These are phyloP conservation scores for Camelus bactrianus DNA, from an alignment of 2,113 vertebrate genomes.

Conservation along the genomic window DNA sequence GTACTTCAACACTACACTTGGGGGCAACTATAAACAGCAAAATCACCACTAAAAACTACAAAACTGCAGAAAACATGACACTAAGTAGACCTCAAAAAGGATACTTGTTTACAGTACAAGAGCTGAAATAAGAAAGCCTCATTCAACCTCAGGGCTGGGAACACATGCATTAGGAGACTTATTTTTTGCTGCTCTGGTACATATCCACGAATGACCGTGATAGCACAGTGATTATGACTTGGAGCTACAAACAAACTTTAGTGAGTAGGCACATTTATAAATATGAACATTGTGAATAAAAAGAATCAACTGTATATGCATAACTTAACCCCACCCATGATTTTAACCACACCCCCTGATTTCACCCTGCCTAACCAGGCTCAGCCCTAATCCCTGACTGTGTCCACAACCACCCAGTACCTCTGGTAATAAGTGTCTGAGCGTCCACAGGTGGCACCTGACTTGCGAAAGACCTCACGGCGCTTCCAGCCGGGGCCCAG, in stretches of 20 bases:
- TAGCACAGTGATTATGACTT: slow-evolving; percentile 34
- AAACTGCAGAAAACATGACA: background rate
- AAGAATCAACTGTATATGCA: background rate
- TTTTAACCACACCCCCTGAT: background rate
- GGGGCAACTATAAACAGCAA: slow-evolving; percentile 3
- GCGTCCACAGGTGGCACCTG: slow-evolving; percentile 90
- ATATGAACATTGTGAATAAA: slow-evolving; percentile 12
- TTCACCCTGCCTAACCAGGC: background rate
- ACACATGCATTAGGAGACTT: background rate
- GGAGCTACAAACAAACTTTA: slow-evolving; percentile 50
- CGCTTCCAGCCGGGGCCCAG: slow-evolving; percentile 94
- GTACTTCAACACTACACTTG: background rate
- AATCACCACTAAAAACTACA: background rate
- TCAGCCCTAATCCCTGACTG: background rate
- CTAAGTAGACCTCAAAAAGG: background rate
- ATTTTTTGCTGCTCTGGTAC: slow-evolving; percentile 6
- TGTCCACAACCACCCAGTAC: slow-evolving; percentile 83
- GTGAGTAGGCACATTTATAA: slow-evolving; percentile 46
- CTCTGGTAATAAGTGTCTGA: slow-evolving; percentile 94
- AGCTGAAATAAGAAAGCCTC: background rate
- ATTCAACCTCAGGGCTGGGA: background rate
- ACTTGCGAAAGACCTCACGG: slow-evolving; percentile 91
- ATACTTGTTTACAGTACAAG: background rate
- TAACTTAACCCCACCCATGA: slow-evolving; percentile 2
- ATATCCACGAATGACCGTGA: background rate